A percentile compares a stretch with the other conserved stretches of the same genome.
phyloP scores from a whole-genome alignment of 30 jellyfish, hydroid and myxozoan species.

The Pelagia noctiluca region DNA sequence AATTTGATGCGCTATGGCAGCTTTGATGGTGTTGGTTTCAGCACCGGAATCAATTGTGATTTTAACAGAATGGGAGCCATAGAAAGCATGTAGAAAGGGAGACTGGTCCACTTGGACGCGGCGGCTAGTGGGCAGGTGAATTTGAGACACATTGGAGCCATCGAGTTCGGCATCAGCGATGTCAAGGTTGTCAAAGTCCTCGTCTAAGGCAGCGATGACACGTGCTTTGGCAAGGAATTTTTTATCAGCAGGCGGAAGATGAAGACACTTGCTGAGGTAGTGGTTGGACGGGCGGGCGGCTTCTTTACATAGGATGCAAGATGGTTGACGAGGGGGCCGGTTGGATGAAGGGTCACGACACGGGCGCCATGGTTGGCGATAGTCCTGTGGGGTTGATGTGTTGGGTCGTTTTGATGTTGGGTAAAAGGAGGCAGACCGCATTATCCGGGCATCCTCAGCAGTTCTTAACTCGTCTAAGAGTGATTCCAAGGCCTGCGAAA shows the following conservation, averaged over 20 bases:
- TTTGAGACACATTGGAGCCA: not conserved
- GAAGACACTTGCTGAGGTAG: conserved; percentile 16
- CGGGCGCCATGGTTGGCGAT: not conserved
- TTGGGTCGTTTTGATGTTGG: not conserved
- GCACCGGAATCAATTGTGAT: conserved; percentile 23
- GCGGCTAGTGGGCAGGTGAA: not conserved
- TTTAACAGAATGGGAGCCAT: not conserved
- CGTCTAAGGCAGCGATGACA: not conserved
- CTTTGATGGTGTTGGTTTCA: conserved; percentile 9
- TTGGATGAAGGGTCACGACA: conserved; percentile 15
- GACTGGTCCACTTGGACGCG: conserved; percentile 19
- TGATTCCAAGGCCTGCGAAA: conserved; percentile 66
- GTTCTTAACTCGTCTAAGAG: conserved; percentile 36
- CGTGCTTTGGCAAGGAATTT: conserved; percentile 22
- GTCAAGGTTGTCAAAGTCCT: not conserved
- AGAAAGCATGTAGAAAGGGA: conserved; percentile 13
- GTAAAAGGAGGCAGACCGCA: conserved; percentile 4
- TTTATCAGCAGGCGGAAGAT: conserved; percentile 26
- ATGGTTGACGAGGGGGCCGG: not conserved
- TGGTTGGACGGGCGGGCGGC: conserved; percentile 36
- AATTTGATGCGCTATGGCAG: not conserved
- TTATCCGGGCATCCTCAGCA: conserved; percentile 22
- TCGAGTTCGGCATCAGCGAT: not conserved
- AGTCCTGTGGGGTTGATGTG: not conserved
- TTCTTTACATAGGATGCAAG: not conserved